phyloP scores from a whole-genome alignment of 2,113 vertebrate species.

The Chaetodon trifascialis region DNA sequence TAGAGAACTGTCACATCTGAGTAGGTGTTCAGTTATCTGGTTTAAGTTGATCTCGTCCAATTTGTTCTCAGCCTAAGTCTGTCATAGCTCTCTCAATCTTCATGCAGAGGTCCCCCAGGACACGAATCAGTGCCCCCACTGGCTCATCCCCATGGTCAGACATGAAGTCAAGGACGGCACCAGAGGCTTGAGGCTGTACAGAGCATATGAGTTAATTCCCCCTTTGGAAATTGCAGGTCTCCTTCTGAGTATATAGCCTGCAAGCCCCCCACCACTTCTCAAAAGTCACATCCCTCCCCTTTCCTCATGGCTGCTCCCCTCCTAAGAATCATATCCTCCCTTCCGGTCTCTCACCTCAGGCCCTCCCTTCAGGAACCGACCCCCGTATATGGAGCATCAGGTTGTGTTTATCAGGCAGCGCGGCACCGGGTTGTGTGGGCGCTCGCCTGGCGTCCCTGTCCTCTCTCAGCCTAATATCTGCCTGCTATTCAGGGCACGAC shows the following conservation, averaged over 20 bases:
- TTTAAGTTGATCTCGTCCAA: background rate
- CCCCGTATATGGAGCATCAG: constrained; percentile 75
- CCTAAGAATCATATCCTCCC: constrained; percentile 30
- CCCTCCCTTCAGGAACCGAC: constrained; percentile 68
- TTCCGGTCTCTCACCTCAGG: background rate
- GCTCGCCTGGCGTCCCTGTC: background rate
- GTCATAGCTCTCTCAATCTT: constrained; percentile 16
- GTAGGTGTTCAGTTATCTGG: background rate
- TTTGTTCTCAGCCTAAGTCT: background rate
- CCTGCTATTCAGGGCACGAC: constrained; percentile 78
- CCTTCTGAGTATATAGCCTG: constrained; percentile 66
- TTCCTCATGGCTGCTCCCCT: constrained; percentile 31
- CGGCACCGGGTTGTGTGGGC: background rate
- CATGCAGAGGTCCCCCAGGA: constrained; percentile 13
- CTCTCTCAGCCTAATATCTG: constrained; percentile 44
- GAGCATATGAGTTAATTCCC: constrained; percentile 22
- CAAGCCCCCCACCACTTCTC: constrained; percentile 54
- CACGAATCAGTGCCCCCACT: constrained; percentile 11
- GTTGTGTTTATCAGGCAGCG: constrained; percentile 48
- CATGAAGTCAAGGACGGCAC: constrained; percentile 4
- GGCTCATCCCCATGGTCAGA: constrained; percentile 3
- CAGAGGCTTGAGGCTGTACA: constrained; percentile 10
- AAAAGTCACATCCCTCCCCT: constrained; percentile 48
- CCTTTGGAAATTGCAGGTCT: constrained; percentile 47
- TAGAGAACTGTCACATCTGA: constrained; percentile 2